These are phyloP conservation scores for Xanthia togata DNA, from an alignment of 2,888 invertebrate species.

Conservation along the genomic window DNA sequence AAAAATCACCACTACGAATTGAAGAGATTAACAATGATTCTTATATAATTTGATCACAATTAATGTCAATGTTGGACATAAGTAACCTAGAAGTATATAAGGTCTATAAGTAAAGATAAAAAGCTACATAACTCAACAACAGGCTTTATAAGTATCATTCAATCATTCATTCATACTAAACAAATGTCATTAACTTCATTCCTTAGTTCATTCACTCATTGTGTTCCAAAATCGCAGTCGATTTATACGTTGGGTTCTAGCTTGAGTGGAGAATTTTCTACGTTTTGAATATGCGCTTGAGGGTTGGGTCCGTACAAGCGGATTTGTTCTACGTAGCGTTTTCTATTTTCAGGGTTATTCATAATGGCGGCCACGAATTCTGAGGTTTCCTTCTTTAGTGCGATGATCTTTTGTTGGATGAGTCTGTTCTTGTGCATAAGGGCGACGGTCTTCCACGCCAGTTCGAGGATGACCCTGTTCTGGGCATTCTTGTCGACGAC, in stretches of 20 bases:
- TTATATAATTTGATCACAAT: slow-evolving; percentile 64
- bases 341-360: slow-evolving; percentile 87
- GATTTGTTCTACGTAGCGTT: slow-evolving; percentile 79
- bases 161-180: slow-evolving; percentile 42
- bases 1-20: slow-evolving; percentile 22
- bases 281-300: slow-evolving; percentile 58
- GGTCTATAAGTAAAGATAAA: slow-evolving; percentile 49
- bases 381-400: slow-evolving; percentile 91
- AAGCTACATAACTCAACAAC: slow-evolving; percentile 59
- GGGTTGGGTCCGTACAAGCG: slow-evolving; percentile 71
- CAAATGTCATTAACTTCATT: slow-evolving; percentile 31
- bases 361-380: slow-evolving; percentile 91
- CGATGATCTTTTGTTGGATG: slow-evolving; percentile 91
- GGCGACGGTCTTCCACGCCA: slow-evolving; percentile 91
- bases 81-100: slow-evolving; percentile 44
- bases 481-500: slow-evolving; percentile 78
- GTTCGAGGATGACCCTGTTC: slow-evolving; percentile 90
- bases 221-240: slow-evolving; percentile 10
- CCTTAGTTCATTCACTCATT: slow-evolving; percentile 54
- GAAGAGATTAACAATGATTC: slow-evolving; percentile 39
- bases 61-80: slow-evolving; percentile 40
- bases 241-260: slow-evolving; percentile 71
- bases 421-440: slow-evolving; percentile 91
- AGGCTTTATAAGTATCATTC: slow-evolving; percentile 51
- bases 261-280: slow-evolving; percentile 73